Evolutionary conservation across 2,113 vertebrate genomes (phyloP).

Genomic region (Petaurus breviceps): DNA sequence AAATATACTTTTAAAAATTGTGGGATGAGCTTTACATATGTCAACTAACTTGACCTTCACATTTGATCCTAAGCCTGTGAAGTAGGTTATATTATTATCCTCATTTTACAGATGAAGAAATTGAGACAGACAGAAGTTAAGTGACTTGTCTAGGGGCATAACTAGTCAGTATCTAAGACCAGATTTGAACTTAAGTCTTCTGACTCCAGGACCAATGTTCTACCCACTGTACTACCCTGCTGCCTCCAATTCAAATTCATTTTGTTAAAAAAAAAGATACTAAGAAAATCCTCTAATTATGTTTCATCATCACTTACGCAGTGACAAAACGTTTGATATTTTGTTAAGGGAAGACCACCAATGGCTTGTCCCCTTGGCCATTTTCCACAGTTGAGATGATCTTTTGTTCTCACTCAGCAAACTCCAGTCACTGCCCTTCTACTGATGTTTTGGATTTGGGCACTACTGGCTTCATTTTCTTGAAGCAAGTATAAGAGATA

Average conservation of each 20-base stretch:
- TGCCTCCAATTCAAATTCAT: background rate
- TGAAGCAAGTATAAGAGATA: background rate
- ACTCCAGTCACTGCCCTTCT: background rate
- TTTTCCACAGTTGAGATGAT: background rate
- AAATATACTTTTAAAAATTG: background rate
- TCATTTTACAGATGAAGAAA: background rate
- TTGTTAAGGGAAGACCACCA: background rate
- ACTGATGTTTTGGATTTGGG: background rate
- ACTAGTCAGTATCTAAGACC: background rate
- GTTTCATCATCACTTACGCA: background rate
- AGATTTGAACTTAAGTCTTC: background rate
- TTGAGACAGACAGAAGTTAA: background rate
- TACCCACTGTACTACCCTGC: background rate
- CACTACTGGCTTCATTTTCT: background rate
- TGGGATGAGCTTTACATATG: background rate
- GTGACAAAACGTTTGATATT: background rate
- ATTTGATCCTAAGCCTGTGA: background rate
- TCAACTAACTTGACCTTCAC: background rate
- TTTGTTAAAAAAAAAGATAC: background rate
- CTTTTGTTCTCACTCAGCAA: background rate
- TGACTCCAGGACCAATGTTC: background rate
- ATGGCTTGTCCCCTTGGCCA: background rate
- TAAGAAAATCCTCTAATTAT: background rate
- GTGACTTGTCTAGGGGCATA: background rate
- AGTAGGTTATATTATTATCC: background rate